A percentile compares a stretch with the other conserved stretches of the same genome.
Conservation (phyloP, 30 jellyfish, hydroid and myxozoan genomes). For the Turritopsis rubra region DNA sequence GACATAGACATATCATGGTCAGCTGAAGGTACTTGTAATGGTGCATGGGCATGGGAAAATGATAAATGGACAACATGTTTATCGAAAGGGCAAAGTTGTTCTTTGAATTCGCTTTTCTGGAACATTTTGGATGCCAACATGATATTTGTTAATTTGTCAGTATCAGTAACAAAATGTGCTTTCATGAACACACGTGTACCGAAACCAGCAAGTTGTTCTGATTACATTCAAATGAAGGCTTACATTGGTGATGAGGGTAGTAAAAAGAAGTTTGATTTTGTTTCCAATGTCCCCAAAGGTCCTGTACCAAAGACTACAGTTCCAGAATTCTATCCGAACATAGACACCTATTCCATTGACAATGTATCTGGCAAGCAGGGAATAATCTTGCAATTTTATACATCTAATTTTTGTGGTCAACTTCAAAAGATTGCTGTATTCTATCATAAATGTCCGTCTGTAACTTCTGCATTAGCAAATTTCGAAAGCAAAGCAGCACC, state of each 20-base stretch:
- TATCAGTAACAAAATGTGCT: not conserved
- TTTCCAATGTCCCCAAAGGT: not conserved
- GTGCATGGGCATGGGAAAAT: not conserved
- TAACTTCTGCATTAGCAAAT: slow-evolving; percentile 22
- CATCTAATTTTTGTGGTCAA: not conserved
- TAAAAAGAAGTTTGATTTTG: not conserved
- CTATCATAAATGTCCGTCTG: slow-evolving; percentile 39
- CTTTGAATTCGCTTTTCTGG: not conserved
- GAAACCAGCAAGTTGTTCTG: not conserved
- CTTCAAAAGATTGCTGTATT: not conserved
- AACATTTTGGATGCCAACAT: not conserved
- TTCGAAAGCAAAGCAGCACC: slow-evolving; percentile 22
- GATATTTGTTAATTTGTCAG: not conserved
- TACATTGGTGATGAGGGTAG: not conserved
- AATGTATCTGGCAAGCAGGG: not conserved
- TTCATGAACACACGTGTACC: not conserved
- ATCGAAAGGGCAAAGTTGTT: not conserved
- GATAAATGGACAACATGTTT: not conserved
- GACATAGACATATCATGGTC: not conserved
- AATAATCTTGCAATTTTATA: not conserved
- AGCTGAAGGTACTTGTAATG: not conserved
- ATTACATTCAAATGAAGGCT: not conserved
- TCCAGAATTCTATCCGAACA: not conserved
- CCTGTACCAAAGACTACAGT: not conserved
- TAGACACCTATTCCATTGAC: not conserved